phyloP scores from a whole-genome alignment of 2,797 vertebrate species.

The Buceros bicornis region DNA sequence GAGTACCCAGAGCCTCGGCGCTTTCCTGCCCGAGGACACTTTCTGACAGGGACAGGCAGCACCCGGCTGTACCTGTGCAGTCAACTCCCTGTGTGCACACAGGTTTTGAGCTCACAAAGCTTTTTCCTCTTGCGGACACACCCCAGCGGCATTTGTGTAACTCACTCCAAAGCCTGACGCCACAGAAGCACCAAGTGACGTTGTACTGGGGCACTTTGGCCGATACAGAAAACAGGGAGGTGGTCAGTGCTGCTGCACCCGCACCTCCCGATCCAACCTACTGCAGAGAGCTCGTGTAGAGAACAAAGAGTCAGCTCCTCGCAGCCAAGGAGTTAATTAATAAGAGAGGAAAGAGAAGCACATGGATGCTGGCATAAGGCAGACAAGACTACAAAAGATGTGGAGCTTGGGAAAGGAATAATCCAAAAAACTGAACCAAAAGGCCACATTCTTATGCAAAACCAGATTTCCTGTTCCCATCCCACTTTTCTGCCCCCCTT shows the following conservation, averaged over 20 bases:
- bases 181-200: not conserved
- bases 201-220: not conserved
- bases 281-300: not conserved
- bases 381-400: slow-evolving; percentile 49
- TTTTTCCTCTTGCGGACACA: not conserved
- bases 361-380: slow-evolving; percentile 39
- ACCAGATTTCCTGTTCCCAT: slow-evolving; percentile 47
- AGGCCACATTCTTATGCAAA: slow-evolving; percentile 59
- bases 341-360: slow-evolving; percentile 30
- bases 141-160: not conserved
- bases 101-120: not conserved
- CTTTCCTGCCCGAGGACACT: not conserved
- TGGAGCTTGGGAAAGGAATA: slow-evolving; percentile 62
- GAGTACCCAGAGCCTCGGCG: not conserved
- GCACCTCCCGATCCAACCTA: not conserved
- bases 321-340: slow-evolving; percentile 14
- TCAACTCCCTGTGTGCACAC: too few species aligned
- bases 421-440: slow-evolving; percentile 58
- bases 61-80: too few species aligned
- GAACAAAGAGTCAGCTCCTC: not conserved
- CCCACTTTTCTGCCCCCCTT: slow-evolving; percentile 32
- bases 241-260: not conserved
- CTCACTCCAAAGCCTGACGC: not conserved
- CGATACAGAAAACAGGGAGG: not conserved
- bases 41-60: not conserved